Base-by-base conservation (phyloP, 2,113 vertebrate genomes). In the Gobiocypris rarus region DNA sequence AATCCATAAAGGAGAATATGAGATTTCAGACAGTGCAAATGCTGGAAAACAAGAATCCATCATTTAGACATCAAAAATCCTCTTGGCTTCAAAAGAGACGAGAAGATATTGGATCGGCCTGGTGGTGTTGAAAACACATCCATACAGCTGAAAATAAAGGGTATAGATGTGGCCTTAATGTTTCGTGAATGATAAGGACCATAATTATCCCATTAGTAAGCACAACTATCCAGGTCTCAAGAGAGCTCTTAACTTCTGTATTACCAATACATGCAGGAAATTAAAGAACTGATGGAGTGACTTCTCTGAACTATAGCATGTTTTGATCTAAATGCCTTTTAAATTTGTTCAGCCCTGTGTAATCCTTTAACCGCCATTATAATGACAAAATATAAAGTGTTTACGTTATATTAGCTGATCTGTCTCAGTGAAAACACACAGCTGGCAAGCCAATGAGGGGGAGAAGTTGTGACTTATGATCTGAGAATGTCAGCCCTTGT, bases 81-180 rank as follows among this genome's bases (percentile, higher is more conserved):
- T 31, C 8, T 58, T 67, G 63, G 59, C 26, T 75, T 84, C 41
- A 50, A 63, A 61, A 43, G 76, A 69, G 52, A 83, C n/a, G 9
- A 31, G 28, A 10, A 24, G 14, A 73, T 31, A 26, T 80, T 83
- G 45, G 54, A 24, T 52, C 13, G 8, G 17, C 45, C 28, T 77
- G 22, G n/a, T 76, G 75, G 56, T 81, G 89, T 65, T 81, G 82
- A 89, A 59, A 86, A 14, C 22, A 15, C 75, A 48, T 22, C 63
- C 74, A 85, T 75, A 22, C 52, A 67, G 34, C 34, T 61, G 43
- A 43, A 77, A 75, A 83, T 85, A 73, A 74, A 61, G n/a, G 15
- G 26, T 34, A 22, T 22, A 65, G 10, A 14, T 69, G 38, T 70
- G 28, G 45, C 9, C 56, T 61, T 71, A 14, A 43, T 76, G 67